A percentile compares a stretch with the other conserved stretches of the same genome.
Conservation (phyloP, 1,140 invertebrate species). For the Dolichoris vasculosae region DNA sequence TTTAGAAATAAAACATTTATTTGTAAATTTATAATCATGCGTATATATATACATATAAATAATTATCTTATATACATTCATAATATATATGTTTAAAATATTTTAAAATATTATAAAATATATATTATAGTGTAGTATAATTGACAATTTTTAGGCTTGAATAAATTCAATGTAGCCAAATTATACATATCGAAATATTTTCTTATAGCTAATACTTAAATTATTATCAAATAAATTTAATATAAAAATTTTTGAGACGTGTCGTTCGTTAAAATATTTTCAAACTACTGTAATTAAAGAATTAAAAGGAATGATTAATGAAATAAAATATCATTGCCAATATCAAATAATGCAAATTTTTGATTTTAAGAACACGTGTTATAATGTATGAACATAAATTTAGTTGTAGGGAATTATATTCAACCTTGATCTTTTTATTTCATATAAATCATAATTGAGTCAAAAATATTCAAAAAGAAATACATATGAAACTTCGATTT, state of each 20-base stretch:
- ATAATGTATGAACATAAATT: background rate
- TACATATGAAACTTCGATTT: background rate
- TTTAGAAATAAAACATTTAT: too few species aligned
- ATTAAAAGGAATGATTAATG: background rate
- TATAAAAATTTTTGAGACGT: background rate
- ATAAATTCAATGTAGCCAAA: too few species aligned
- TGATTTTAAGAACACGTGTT: background rate
- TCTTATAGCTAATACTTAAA: background rate
- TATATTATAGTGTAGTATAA: too few species aligned
- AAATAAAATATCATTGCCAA: slow-evolving; percentile 4
- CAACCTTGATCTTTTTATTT: background rate
- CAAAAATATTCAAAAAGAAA: background rate
- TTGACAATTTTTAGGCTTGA: too few species aligned
- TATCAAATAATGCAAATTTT: background rate
- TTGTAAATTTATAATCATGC: too few species aligned
- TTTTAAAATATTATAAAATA: too few species aligned
- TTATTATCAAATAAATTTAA: background rate
- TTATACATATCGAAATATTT: background rate
- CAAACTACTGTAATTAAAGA: background rate
- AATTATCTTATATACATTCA: too few species aligned
- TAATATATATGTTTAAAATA: too few species aligned
- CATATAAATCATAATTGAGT: background rate
- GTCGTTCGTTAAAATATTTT: background rate
- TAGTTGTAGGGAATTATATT: background rate
- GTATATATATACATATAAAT: too few species aligned